Evolutionary conservation across 2,113 vertebrate species (phyloP).

Genomic region (Bothrops jararaca): DNA sequence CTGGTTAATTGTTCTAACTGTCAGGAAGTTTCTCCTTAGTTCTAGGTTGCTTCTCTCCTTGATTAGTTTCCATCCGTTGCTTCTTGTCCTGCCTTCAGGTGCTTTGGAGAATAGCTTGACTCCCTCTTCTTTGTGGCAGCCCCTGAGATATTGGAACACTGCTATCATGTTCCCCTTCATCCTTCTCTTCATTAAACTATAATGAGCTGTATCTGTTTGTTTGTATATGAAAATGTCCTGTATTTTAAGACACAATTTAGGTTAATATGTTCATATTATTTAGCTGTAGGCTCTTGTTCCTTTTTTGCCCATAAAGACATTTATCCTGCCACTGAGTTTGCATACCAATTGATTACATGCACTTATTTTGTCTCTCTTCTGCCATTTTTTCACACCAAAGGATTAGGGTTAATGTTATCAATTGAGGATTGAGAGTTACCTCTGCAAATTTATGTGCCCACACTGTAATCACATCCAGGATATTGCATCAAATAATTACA

Average conservation of each 20-base stretch:
- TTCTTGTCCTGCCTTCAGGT: too few relatives aligned
- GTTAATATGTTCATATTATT: not conserved
- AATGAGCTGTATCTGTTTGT: not conserved
- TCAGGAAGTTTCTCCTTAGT: too few relatives aligned
- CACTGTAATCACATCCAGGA: not conserved
- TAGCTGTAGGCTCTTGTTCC: not conserved
- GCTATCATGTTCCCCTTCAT: too few relatives aligned
- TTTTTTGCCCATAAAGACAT: not conserved
- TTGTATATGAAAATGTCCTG: not conserved
- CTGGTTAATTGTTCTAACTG: too few relatives aligned
- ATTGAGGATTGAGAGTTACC: not conserved
- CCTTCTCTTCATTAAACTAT: not conserved
- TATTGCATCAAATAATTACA: not conserved
- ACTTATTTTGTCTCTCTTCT: not conserved
- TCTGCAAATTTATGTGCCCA: not conserved
- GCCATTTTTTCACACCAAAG: not conserved
- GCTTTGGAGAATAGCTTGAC: too few relatives aligned
- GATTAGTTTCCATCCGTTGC: too few relatives aligned
- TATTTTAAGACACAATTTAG: not conserved
- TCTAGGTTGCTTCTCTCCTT: too few relatives aligned
- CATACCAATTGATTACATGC: not conserved
- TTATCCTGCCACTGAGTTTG: not conserved
- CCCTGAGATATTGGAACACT: too few relatives aligned
- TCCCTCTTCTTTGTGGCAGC: too few relatives aligned
- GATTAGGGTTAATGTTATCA: not conserved